phyloP scores from a whole-genome alignment of 2,888 invertebrate genomes.

The Phalera bucephala region DNA sequence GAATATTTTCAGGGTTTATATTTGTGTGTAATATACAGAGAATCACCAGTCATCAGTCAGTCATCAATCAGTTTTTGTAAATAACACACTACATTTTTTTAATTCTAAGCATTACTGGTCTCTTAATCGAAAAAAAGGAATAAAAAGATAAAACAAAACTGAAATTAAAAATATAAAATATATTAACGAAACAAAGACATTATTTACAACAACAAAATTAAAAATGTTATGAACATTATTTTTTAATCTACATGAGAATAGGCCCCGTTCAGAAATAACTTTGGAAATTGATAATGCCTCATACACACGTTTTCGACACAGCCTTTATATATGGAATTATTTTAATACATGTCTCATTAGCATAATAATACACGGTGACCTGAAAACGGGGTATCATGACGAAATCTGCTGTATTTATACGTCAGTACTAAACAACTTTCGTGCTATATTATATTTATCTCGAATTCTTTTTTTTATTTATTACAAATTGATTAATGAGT shows the following conservation, averaged over 20 bases:
- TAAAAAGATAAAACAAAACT: slow-evolving; percentile 42
- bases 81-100: too few species aligned
- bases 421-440: too few species aligned
- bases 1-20: too few species aligned
- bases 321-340: too few species aligned
- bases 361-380: background rate
- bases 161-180: slow-evolving; percentile 65
- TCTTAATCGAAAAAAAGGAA: slow-evolving; percentile 5
- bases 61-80: too few species aligned
- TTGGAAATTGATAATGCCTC: slow-evolving; percentile 9
- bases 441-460: too few species aligned
- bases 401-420: too few species aligned
- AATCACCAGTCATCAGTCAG: too few species aligned
- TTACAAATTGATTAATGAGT: too few species aligned
- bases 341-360: background rate
- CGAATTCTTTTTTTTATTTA: too few species aligned
- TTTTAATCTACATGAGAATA: slow-evolving; percentile 57
- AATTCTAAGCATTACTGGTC: background rate
- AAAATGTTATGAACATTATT: slow-evolving; percentile 47
- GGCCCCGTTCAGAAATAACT: slow-evolving; percentile 33
- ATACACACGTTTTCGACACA: too few species aligned
- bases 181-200: slow-evolving; percentile 69
- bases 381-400: background rate
- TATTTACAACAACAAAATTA: slow-evolving; percentile 74
- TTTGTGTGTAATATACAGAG: too few species aligned